Conservation (phyloP, 2,888 invertebrate genomes). For the Plebejus melissa region DNA sequence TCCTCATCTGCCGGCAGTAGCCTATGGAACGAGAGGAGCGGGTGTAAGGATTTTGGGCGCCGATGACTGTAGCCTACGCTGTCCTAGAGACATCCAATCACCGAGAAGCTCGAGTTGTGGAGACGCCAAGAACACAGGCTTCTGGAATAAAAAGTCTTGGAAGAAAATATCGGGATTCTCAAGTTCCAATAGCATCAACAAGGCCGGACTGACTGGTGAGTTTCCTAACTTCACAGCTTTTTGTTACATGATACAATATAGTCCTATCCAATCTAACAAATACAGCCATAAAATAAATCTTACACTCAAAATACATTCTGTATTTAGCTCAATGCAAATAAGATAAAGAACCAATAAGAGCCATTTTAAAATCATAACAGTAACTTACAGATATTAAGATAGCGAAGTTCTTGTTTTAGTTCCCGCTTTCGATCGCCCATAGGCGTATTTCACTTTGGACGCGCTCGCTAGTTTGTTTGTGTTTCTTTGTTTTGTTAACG, state of each 20-base stretch:
- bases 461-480: conserved; percentile 71
- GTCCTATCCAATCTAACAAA: background rate
- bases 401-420: conserved; percentile 27
- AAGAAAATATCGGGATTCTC: conserved; percentile 87
- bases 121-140: conserved; percentile 75
- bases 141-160: conserved; percentile 89
- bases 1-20: conserved; percentile 72
- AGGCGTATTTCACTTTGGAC: conserved; percentile 73
- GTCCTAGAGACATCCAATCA: conserved; percentile 61
- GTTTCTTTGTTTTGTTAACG: conserved; percentile 75
- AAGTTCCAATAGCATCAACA: conserved; percentile 84
- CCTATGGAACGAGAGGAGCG: conserved; percentile 74
- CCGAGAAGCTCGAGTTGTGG: conserved; percentile 73
- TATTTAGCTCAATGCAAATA: conserved; percentile 54
- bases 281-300: conserved; percentile 2
- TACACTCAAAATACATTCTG: conserved; percentile 46
- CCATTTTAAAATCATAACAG: conserved; percentile 20
- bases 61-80: conserved; percentile 64
- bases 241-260: background rate
- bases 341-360: conserved; percentile 27
- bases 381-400: conserved; percentile 10
- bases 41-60: conserved; percentile 70
- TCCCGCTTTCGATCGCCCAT: conserved; percentile 66
- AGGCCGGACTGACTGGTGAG: conserved; percentile 83
- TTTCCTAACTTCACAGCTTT: conserved; percentile 36